Evolutionary conservation across 1,140 invertebrate species (phyloP).

Genomic region (Leptopilina clavipes): DNA sequence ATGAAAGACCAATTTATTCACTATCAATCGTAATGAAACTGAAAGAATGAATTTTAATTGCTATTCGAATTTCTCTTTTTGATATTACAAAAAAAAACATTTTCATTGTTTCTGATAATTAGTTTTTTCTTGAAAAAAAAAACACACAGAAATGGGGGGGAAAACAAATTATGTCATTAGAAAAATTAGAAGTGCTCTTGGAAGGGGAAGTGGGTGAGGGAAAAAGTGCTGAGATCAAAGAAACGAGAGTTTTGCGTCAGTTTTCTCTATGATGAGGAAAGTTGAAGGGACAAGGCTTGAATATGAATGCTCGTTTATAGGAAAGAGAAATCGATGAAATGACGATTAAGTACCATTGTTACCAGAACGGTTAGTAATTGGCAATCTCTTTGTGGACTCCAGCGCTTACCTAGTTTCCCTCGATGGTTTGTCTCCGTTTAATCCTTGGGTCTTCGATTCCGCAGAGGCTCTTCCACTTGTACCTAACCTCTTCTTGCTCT

Average conservation of each 20-base stretch:
- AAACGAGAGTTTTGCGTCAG: slow-evolving; percentile 9
- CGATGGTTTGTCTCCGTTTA: slow-evolving; percentile 29
- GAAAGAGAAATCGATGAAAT: slow-evolving; percentile 25
- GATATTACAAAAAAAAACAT: too few species aligned
- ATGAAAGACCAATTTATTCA: background rate
- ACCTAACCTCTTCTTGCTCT: background rate
- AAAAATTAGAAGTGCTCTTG: background rate
- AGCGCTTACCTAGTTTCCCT: slow-evolving; percentile 27
- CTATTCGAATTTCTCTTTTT: background rate
- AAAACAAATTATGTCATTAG: background rate
- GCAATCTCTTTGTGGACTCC: slow-evolving; percentile 32
- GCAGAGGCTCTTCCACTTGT: background rate
- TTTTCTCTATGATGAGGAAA: slow-evolving; percentile 21
- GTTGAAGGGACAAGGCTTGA: slow-evolving; percentile 29
- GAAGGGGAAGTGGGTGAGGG: too few species aligned
- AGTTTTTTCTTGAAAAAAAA: too few species aligned
- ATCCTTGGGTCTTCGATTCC: slow-evolving; percentile 31
- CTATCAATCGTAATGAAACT: background rate
- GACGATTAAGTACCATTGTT: slow-evolving; percentile 34
- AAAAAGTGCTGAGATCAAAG: slow-evolving; percentile 5
- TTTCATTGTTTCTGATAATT: too few species aligned
- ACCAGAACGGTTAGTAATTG: slow-evolving; percentile 32
- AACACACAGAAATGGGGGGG: too few species aligned
- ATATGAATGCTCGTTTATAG: slow-evolving; percentile 27
- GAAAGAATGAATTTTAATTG: background rate